These are phyloP conservation scores for Cyrtonyx montezumae DNA, from an alignment of 2,113 vertebrate species.

Conservation along the genomic window DNA sequence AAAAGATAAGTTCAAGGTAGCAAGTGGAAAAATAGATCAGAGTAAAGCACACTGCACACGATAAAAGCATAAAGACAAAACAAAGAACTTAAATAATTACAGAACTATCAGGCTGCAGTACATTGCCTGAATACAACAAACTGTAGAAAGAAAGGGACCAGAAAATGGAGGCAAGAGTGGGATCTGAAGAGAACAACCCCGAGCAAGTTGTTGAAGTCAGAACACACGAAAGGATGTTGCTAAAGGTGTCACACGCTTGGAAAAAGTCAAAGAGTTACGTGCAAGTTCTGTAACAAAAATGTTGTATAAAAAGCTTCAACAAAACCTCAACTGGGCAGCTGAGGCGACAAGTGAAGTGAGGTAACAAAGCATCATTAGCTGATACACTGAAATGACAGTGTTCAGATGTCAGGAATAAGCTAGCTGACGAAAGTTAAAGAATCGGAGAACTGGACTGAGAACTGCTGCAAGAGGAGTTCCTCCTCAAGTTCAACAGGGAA, in stretches of 20 bases:
- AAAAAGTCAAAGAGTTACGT: background rate
- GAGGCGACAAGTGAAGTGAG: background rate
- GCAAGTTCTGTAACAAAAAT: background rate
- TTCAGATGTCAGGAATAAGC: background rate
- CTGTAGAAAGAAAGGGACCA: background rate
- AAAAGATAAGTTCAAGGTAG: background rate
- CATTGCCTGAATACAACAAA: background rate
- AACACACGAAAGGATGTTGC: background rate
- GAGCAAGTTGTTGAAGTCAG: background rate
- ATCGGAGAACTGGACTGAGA: background rate
- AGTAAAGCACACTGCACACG: background rate
- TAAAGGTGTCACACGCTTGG: background rate
- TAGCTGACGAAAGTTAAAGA: background rate
- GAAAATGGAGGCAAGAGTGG: background rate
- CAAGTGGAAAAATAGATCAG: background rate
- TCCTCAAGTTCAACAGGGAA: background rate
- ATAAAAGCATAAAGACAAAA: background rate
- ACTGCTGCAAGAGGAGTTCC: background rate
- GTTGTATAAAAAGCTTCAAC: background rate
- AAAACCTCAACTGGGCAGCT: rapidly evolving
- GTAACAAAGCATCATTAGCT: background rate
- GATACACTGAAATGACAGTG: background rate
- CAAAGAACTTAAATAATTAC: background rate
- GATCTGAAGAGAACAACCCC: background rate
- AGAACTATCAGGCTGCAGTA: background rate